A percentile compares a stretch with the other conserved stretches of the same genome.
These are phyloP conservation scores for Amphiprion clarkii DNA, from an alignment of 2,797 vertebrate genomes.

Conservation along the genomic window DNA sequence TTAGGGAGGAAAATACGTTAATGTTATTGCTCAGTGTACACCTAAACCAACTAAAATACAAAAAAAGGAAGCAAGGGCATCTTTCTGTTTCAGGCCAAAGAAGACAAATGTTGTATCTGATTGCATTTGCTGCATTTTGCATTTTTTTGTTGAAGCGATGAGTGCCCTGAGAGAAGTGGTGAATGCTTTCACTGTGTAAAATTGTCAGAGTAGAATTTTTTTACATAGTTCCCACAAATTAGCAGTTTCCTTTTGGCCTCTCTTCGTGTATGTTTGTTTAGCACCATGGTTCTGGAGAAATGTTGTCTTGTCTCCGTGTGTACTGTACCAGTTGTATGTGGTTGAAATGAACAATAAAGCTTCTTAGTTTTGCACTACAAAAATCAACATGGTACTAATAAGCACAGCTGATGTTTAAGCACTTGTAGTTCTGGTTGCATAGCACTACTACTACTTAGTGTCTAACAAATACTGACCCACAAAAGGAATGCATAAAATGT, in stretches of 20 bases:
- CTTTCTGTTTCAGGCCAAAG: background rate
- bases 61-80: background rate
- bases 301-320: too few species aligned
- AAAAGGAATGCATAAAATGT: too few species aligned
- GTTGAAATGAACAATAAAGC: too few species aligned
- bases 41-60: background rate
- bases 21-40: background rate
- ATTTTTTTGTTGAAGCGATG: background rate
- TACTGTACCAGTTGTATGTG: too few species aligned
- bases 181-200: background rate
- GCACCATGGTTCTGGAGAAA: too few species aligned
- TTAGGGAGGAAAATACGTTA: background rate
- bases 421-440: too few species aligned
- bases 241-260: too few species aligned
- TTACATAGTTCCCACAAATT: background rate
- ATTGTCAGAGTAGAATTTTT: background rate
- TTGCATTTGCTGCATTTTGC: background rate
- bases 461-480: background rate
- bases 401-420: too few species aligned
- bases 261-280: too few species aligned
- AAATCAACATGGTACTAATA: too few species aligned
- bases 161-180: background rate
- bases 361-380: too few species aligned
- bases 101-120: background rate
- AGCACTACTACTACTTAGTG: too few species aligned